Percentiles rank a stretch among this genome's conserved stretches.
Conservation (phyloP, 2,113 vertebrate species). For the Campylomormyrus numenius region DNA sequence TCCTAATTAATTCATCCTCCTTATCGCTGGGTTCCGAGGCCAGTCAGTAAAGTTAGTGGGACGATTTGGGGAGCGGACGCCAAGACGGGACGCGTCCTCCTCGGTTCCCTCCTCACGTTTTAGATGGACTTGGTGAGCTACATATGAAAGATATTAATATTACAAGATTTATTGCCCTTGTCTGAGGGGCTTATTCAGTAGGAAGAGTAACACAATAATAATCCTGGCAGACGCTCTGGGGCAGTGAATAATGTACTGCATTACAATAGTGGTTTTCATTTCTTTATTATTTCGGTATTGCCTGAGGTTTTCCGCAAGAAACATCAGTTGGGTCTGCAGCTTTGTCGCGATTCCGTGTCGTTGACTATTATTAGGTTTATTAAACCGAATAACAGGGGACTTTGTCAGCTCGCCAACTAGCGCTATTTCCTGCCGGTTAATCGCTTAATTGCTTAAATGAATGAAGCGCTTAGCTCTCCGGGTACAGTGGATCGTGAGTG, state of each 20-base stretch:
- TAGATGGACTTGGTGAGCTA: background rate
- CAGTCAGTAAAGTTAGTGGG: background rate
- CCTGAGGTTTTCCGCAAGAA: background rate
- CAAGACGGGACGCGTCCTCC: background rate
- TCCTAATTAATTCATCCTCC: too few relatives aligned
- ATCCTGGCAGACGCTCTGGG: background rate
- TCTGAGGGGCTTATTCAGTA: conserved; percentile 1
- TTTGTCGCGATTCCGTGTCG: background rate
- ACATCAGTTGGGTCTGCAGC: background rate
- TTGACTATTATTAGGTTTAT: background rate
- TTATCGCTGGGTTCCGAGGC: background rate
- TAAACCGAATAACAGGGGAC: background rate
- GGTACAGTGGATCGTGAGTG: background rate
- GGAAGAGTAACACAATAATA: background rate
- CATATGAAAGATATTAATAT: background rate
- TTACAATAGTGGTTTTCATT: background rate
- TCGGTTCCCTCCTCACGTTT: background rate
- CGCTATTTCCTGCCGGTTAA: background rate
- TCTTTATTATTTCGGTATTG: background rate
- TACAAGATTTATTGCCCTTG: background rate
- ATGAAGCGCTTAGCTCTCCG: background rate
- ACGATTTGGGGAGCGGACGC: background rate
- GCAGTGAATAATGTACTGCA: background rate
- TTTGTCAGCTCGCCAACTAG: background rate
- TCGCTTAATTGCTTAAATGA: background rate